phyloP scores from a whole-genome alignment of 2,888 invertebrate genomes.

The Eilema griseolum region DNA sequence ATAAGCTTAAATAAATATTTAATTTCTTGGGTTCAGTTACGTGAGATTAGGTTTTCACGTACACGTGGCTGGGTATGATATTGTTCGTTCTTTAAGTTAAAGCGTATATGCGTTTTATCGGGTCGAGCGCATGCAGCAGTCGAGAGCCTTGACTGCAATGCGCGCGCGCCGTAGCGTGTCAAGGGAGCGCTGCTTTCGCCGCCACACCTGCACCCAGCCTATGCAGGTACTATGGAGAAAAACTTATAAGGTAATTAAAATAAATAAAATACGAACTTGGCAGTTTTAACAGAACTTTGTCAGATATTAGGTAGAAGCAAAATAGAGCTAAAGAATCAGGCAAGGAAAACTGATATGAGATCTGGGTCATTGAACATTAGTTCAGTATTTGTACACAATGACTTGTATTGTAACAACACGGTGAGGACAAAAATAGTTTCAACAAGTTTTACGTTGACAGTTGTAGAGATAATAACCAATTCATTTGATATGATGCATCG shows the following conservation, averaged over 20 bases:
- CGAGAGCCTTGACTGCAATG: conserved; percentile 85
- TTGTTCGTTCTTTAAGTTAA: conserved; percentile 67
- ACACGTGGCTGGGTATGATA: conserved; percentile 48
- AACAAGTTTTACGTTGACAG: conserved; percentile 63
- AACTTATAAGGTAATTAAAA: conserved; percentile 56
- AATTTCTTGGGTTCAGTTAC: conserved; percentile 6
- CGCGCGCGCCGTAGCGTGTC: conserved; percentile 85
- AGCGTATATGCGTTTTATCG: conserved; percentile 52
- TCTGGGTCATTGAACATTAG: conserved; percentile 69
- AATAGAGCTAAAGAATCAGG: conserved; percentile 9
- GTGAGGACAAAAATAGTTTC: conserved; percentile 75
- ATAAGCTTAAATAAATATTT: background rate
- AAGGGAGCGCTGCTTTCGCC: conserved; percentile 86
- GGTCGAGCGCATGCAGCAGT: conserved; percentile 66
- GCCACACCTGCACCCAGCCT: conserved; percentile 77
- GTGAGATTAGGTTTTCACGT: conserved; percentile 39
- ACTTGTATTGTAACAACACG: conserved; percentile 69
- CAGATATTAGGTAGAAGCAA: background rate
- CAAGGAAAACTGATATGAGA: conserved; percentile 57
- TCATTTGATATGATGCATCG: conserved; percentile 60
- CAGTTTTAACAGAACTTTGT: conserved; percentile 22
- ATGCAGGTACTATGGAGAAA: conserved; percentile 58
- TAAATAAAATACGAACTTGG: conserved; percentile 28
- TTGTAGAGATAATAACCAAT: conserved; percentile 49
- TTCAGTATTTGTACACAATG: conserved; percentile 71